Percentiles rank a stretch among this genome's conserved stretches.
Evolutionary conservation across 2,113 vertebrate species (phyloP).

Genomic region (Ia io): DNA sequence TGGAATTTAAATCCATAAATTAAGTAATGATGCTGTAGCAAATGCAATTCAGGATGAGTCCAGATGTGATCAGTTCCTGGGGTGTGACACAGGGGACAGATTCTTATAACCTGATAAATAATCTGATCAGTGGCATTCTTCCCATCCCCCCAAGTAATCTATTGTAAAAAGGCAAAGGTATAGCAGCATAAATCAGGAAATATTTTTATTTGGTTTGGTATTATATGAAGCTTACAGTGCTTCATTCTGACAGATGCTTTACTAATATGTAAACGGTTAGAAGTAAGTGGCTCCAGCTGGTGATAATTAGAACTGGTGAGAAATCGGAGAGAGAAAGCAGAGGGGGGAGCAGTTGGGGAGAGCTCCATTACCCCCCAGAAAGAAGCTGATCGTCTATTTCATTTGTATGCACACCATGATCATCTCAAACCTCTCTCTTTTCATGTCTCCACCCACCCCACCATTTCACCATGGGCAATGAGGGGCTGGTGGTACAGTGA

Average conservation of each 20-base stretch:
- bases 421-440: not conserved
- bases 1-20: not conserved
- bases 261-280: not conserved
- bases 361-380: not conserved
- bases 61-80: not conserved
- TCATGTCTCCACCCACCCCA: not conserved
- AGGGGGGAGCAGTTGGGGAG: not conserved
- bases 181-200: not conserved
- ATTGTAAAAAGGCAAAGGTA: slow-evolving; percentile 2
- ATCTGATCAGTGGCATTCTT: not conserved
- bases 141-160: not conserved
- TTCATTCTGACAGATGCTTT: not conserved
- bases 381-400: slow-evolving; percentile 36
- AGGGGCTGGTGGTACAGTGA: not conserved
- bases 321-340: not conserved
- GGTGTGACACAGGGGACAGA: not conserved
- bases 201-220: not conserved
- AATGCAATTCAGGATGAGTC: not conserved
- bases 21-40: not conserved
- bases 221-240: not conserved
- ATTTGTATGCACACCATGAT: not conserved
- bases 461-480: not conserved
- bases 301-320: slow-evolving; percentile 17
- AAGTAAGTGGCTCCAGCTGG: slow-evolving; percentile 67
- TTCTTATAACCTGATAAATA: slow-evolving; percentile 14